Conservation (phyloP, 2,888 invertebrate genomes). For the Dastarcus helophoroides region DNA sequence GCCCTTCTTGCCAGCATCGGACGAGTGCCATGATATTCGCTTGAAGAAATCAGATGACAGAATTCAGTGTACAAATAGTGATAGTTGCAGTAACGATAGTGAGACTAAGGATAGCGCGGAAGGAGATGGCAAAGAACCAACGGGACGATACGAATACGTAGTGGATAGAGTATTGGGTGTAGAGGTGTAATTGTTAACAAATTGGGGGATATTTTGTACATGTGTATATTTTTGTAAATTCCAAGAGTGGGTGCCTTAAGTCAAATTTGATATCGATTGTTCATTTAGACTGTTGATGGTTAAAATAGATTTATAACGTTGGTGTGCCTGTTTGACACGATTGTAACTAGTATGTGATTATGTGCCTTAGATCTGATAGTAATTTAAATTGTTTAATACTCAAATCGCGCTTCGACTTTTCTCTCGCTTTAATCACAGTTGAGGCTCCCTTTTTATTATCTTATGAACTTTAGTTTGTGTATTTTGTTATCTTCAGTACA, state of each 20-base stretch:
- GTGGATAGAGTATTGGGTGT: constrained; percentile 76
- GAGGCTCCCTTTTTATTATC: constrained; percentile 18
- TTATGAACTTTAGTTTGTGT: constrained; percentile 13
- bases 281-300: too few relatives aligned
- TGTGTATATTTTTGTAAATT: constrained; percentile 13
- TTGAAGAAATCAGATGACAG: constrained; percentile 15
- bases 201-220: constrained; percentile 8
- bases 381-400: constrained; percentile 21
- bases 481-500: constrained; percentile 25
- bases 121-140: constrained; percentile 29
- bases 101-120: constrained; percentile 35
- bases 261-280: too few relatives aligned
- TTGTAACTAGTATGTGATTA: constrained; percentile 26
- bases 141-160: constrained; percentile 65
- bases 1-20: constrained; percentile 62
- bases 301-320: too few relatives aligned
- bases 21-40: constrained; percentile 40
- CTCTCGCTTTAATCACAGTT: constrained; percentile 8
- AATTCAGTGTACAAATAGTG: constrained; percentile 17
- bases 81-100: constrained; percentile 20
- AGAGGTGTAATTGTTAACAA: constrained; percentile 49
- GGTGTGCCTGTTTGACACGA: constrained; percentile 13
- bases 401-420: constrained; percentile 16
- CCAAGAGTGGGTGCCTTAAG: constrained; percentile 9
- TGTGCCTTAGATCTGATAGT: constrained; percentile 34